Evolutionary conservation across 2,113 vertebrate genomes (phyloP), one percentile per base, ranked within the genome.

Genomic region (Erpornis zantholeuca): DNA sequence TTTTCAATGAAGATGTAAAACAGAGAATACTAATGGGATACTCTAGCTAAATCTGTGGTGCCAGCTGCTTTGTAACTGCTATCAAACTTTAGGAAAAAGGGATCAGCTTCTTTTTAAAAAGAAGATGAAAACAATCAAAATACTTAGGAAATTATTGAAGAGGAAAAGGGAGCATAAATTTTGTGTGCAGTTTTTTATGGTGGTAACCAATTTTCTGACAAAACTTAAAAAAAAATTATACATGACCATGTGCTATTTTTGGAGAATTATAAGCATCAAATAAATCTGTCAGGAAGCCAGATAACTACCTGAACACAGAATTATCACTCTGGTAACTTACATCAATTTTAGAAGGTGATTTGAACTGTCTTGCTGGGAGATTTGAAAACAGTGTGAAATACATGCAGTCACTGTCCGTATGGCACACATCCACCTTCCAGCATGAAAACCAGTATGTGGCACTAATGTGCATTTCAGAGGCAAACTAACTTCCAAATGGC

Each of bases 381-480:
- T 94, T 71, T 72, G 47, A 76, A 90, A 75, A 40, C 59, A 44
- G 13, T 7, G 33, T 79, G 54, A 92, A 79, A 42, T 70, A 6
- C 13, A 36, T 76, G 21, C 53, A 65, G 1, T 71, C 33, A 19
- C 22, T 54, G 61, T 25, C 47, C 49, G 31, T 84, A 70, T 75
- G 63, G 52, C 64, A 45, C 29, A 8, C 22, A 50, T 89, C 77
- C 82, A 82, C 63, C 85, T 91, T 69, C 54, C 63, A 84, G 53
- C 31, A 8, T 33, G 53, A 65, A 52, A 87, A n/a, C 42, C 63
- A 66, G 2, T 50, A 63, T 83, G 35, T 63, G 71, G 22, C 60
- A 57, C 52, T 91, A 77, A 49, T 77, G 47, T 33, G 45, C 76
- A 85, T 96, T 96, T 94, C 91, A 92, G 54, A 91, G 35, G 68